These are phyloP conservation scores for Caenorhabditis brenneri DNA, from an alignment of 1,140 invertebrate species.

Conservation along the genomic window DNA sequence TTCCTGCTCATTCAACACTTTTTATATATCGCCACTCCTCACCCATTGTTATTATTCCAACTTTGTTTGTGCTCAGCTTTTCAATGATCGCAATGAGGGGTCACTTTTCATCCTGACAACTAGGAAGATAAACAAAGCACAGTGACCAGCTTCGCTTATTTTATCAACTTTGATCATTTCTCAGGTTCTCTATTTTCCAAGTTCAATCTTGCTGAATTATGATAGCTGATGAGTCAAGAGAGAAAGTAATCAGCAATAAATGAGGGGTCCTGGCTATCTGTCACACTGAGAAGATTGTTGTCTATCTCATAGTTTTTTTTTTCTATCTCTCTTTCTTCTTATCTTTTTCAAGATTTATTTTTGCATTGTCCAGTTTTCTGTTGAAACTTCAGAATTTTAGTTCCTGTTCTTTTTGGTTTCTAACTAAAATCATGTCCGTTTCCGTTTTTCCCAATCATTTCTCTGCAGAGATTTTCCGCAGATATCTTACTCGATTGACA, in stretches of 20 bases:
- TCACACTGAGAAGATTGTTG: too few species aligned
- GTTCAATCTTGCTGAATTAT: too few species aligned
- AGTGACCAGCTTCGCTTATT: not conserved
- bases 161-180: not conserved
- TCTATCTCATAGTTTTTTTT: not conserved
- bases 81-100: not conserved
- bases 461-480: not conserved
- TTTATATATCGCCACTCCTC: too few species aligned
- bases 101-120: slow-evolving; percentile 10
- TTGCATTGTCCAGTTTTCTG: not conserved
- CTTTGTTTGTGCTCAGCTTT: not conserved
- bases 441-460: not conserved
- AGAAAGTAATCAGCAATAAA: not conserved
- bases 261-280: too few species aligned
- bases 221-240: not conserved
- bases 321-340: not conserved
- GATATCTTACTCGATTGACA: not conserved
- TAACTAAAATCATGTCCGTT: not conserved
- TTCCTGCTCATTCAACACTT: too few species aligned
- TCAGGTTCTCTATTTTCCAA: not conserved
- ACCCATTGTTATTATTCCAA: not conserved
- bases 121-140: not conserved
- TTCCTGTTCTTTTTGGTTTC: not conserved
- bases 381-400: not conserved
- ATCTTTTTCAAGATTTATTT: not conserved